phyloP scores from a whole-genome alignment of 2,797 vertebrate species.

The Gymnopithys bicolor region DNA sequence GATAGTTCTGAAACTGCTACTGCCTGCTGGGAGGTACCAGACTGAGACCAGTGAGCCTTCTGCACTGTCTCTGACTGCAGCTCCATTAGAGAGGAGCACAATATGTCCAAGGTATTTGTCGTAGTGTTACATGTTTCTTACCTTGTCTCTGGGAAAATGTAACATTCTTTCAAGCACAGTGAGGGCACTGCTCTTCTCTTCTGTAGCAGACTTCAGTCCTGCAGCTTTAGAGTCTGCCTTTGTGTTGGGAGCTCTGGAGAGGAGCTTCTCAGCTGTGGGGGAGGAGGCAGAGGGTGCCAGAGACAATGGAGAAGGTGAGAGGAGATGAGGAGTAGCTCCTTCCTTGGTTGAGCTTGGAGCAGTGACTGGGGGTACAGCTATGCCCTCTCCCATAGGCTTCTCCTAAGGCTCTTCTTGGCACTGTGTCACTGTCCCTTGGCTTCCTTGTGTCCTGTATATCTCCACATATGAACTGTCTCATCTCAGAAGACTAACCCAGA shows the following conservation, averaged over 20 bases:
- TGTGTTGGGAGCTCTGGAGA: neutral
- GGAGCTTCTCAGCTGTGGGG: neutral
- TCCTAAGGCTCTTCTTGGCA: neutral
- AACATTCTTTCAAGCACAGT: neutral
- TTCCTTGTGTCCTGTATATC: neutral
- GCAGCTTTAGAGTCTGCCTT: neutral
- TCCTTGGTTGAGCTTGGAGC: neutral
- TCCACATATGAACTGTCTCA: neutral
- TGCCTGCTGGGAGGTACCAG: neutral
- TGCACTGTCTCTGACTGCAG: neutral
- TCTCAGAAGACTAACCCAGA: neutral
- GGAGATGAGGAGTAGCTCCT: neutral
- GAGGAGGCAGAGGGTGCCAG: neutral
- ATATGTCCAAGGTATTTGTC: neutral
- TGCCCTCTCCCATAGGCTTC: fast-evolving
- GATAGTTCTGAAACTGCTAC: neutral
- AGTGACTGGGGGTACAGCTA: neutral
- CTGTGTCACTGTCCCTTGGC: neutral
- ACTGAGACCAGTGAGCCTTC: neutral
- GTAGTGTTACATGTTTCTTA: neutral
- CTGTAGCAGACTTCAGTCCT: neutral
- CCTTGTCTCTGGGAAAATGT: neutral
- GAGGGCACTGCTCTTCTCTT: neutral
- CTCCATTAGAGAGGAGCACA: neutral
- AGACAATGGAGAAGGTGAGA: neutral